A percentile compares a stretch with the other conserved stretches of the same genome.
These are phyloP conservation scores for Synanthedon myopaeformis DNA, from an alignment of 2,888 invertebrate genomes.

Conservation along the genomic window DNA sequence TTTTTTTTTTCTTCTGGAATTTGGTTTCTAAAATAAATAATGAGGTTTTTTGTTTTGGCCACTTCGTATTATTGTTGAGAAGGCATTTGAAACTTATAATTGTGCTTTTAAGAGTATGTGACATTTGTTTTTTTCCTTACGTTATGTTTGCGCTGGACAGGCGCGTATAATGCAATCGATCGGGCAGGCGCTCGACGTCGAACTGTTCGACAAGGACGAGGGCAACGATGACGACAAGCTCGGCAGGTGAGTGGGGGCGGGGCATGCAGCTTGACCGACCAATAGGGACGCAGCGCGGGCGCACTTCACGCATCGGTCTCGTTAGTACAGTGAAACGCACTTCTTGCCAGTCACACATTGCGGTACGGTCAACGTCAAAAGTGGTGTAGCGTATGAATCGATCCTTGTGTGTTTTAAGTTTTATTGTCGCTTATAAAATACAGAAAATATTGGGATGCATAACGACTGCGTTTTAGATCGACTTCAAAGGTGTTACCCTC, in stretches of 20 bases:
- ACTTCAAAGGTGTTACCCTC: too few relatives aligned
- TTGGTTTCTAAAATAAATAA: not conserved
- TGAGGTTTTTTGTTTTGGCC: slow-evolving; percentile 4
- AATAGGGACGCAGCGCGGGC: too few relatives aligned
- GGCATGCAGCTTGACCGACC: not conserved
- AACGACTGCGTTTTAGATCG: too few relatives aligned
- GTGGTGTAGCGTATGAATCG: too few relatives aligned
- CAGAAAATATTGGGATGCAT: too few relatives aligned
- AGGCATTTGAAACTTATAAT: slow-evolving; percentile 2
- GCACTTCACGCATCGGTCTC: too few relatives aligned
- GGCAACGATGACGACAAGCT: slow-evolving; percentile 86
- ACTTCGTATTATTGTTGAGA: slow-evolving; percentile 3
- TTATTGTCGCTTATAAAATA: too few relatives aligned
- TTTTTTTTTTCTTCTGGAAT: not conserved
- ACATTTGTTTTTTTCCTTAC: too few relatives aligned
- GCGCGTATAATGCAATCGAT: slow-evolving; percentile 72
- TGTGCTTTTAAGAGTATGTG: slow-evolving; percentile 29
- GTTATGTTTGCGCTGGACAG: slow-evolving; percentile 64
- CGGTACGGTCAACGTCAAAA: too few relatives aligned
- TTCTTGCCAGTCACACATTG: too few relatives aligned
- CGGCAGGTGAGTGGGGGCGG: slow-evolving; percentile 78
- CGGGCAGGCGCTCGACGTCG: slow-evolving; percentile 80
- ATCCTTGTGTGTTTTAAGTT: too few relatives aligned
- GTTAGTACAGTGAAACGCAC: too few relatives aligned
- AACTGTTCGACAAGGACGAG: slow-evolving; percentile 89